phyloP scores from a whole-genome alignment of 2,888 invertebrate species.

The Lithophane socia region DNA sequence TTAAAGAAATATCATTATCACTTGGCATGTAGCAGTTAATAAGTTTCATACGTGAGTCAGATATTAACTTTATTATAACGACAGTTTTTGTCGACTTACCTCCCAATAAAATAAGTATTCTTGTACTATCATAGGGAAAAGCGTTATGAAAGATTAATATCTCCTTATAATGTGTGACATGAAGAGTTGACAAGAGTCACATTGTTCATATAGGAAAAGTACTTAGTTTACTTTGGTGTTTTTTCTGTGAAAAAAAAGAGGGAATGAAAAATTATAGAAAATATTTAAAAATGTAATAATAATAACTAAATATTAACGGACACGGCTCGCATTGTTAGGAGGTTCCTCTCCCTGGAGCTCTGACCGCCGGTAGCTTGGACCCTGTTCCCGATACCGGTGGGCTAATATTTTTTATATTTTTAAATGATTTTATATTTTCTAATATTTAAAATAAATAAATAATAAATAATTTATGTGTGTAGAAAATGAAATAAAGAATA shows the following conservation, averaged over 20 bases:
- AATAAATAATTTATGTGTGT: no score
- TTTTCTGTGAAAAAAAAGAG: neutral
- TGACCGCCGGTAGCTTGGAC: no score
- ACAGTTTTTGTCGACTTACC: conserved; percentile 62
- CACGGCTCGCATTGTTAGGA: no score
- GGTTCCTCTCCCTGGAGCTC: no score
- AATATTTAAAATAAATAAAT: no score
- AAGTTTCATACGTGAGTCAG: conserved; percentile 68
- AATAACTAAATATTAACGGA: no score
- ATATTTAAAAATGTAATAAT: no score
- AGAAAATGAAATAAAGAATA: neutral
- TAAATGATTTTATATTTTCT: no score
- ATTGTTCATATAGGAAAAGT: neutral
- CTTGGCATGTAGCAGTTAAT: conserved; percentile 63
- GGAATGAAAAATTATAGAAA: neutral
- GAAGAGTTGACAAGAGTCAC: conserved; percentile 27
- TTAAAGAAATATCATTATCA: conserved; percentile 58
- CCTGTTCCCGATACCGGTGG: no score
- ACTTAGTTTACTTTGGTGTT: neutral
- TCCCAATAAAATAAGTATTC: neutral
- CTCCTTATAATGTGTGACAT: conserved; percentile 9
- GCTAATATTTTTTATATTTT: no score
- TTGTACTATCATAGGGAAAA: conserved; percentile 16
- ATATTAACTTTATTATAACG: conserved; percentile 66
- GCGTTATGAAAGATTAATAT: conserved; percentile 25